phyloP scores from a whole-genome alignment of 2,888 invertebrate species.

The Tromatobia lineatoria region DNA sequence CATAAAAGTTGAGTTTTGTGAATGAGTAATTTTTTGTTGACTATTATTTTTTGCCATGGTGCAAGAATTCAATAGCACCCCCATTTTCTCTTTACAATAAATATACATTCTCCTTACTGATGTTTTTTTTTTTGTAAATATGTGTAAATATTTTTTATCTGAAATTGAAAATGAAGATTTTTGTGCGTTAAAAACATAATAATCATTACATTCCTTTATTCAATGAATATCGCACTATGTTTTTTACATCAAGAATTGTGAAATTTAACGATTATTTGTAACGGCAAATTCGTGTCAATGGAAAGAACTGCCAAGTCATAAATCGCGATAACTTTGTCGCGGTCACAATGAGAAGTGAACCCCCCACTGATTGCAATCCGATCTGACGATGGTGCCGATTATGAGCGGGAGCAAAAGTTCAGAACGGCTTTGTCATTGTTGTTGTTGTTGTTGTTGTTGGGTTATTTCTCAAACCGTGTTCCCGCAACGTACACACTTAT shows the following conservation, averaged over 20 bases:
- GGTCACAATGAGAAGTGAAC: constrained; percentile 1
- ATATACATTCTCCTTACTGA: no score
- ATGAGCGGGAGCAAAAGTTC: constrained; percentile 22
- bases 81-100: no score
- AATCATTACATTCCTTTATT: no score
- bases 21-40: no score
- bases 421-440: constrained; percentile 10
- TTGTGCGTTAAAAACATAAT: no score
- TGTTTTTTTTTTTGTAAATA: no score
- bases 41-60: no score
- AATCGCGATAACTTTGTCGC: constrained; percentile 29
- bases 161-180: background rate
- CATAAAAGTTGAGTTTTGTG: no score
- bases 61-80: no score
- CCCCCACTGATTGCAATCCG: constrained; percentile 40
- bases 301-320: constrained; percentile 26
- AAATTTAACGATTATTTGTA: background rate
- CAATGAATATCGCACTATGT: background rate
- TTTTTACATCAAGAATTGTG: background rate
- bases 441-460: constrained; percentile 48
- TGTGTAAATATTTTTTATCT: no score
- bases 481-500: constrained; percentile 19
- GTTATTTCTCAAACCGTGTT: constrained; percentile 7
- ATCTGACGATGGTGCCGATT: constrained; percentile 40
- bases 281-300: background rate